A percentile compares a stretch with the other conserved stretches of the same genome.
These are phyloP conservation scores for Vireo altiloquus DNA, from an alignment of 2,113 vertebrate species.

Conservation along the genomic window DNA sequence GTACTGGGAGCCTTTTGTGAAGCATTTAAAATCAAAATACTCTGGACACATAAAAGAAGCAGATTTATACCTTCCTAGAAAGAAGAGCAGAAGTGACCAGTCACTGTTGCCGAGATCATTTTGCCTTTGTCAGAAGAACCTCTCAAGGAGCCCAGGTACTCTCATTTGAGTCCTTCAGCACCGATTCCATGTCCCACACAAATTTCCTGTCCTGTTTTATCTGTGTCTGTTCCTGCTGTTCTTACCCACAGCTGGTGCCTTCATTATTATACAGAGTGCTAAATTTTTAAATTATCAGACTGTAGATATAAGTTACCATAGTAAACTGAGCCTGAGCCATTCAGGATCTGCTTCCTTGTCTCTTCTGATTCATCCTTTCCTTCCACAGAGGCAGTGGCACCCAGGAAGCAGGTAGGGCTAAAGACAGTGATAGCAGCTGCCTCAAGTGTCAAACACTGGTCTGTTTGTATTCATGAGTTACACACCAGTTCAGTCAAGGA, in stretches of 20 bases:
- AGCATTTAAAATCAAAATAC: not conserved
- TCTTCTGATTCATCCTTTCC: not conserved
- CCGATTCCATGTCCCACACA: not conserved
- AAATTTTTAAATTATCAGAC: not conserved
- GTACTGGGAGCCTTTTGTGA: not conserved
- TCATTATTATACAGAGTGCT: not conserved
- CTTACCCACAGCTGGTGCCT: not conserved
- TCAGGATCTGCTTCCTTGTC: not conserved
- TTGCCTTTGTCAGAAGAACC: not conserved
- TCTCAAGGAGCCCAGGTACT: not conserved
- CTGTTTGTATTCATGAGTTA: not conserved
- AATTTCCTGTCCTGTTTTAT: not conserved
- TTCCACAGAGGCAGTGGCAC: not conserved
- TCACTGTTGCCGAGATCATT: not conserved
- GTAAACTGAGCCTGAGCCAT: not conserved
- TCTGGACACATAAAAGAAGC: not conserved
- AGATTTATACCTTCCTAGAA: not conserved
- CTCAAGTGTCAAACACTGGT: not conserved
- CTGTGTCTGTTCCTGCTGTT: not conserved
- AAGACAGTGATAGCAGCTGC: not conserved
- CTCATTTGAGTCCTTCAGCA: not conserved
- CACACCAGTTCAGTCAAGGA: not conserved
- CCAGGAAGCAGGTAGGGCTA: not conserved
- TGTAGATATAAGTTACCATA: not conserved
- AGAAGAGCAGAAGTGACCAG: not conserved